phyloP scores from a whole-genome alignment of 2,113 vertebrate species.

The Brachyhypopomus gauderio region DNA sequence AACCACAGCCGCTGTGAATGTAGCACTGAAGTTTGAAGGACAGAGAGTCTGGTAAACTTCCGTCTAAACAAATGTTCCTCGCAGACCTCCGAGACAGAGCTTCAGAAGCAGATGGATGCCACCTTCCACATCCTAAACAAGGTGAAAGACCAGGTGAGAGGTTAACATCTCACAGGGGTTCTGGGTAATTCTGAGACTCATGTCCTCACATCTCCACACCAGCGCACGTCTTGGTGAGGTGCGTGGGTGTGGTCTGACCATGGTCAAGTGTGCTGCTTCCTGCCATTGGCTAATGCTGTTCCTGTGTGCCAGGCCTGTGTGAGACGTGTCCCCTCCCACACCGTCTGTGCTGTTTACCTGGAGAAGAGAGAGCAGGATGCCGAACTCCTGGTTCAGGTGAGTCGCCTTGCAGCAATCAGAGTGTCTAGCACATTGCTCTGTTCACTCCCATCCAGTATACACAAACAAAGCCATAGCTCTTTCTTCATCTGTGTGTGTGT shows the following conservation, averaged over 20 bases:
- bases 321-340: constrained; percentile 10
- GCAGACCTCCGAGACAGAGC: constrained; percentile 25
- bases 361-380: constrained; percentile 19
- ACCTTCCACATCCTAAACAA: constrained; percentile 27
- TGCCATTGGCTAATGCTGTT: background rate
- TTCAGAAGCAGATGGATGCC: constrained; percentile 39
- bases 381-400: constrained; percentile 26
- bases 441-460: no score
- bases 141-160: constrained; percentile 25
- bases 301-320: constrained; percentile 3
- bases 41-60: no score
- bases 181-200: background rate
- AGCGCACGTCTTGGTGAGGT: no score
- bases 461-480: no score
- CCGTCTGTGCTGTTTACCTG: constrained; percentile 34
- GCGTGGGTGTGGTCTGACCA: no score
- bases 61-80: background rate
- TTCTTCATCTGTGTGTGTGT: no score
- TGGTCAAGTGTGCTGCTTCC: background rate
- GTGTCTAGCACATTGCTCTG: no score
- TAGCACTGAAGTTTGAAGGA: no score
- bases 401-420: background rate
- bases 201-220: no score
- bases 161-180: background rate
- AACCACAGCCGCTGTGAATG: no score